Conservation (phyloP, 2,797 vertebrate genomes). For the Hybognathus amarus region DNA sequence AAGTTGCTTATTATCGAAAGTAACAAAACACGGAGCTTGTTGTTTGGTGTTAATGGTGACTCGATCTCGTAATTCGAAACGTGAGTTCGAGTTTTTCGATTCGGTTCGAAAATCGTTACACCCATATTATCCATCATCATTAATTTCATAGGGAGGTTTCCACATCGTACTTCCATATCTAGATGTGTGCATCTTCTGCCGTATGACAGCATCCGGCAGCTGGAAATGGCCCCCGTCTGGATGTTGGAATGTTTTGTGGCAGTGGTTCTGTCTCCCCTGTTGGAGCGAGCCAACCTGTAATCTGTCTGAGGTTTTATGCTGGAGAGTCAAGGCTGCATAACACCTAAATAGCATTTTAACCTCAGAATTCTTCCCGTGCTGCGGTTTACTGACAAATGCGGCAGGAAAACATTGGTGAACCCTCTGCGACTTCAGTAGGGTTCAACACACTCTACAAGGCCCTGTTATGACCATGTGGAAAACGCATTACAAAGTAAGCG, state of each 20-base stretch:
- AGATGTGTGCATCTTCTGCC: conserved; percentile 5
- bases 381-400: conserved; percentile 70
- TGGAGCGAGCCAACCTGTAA: conserved; percentile 59
- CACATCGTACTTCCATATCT: not conserved
- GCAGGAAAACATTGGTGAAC: conserved; percentile 37
- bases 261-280: conserved; percentile 65
- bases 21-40: too few relatives aligned
- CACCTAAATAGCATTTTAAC: conserved; percentile 69
- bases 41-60: too few relatives aligned
- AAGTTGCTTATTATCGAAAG: too few relatives aligned
- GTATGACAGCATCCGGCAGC: conserved; percentile 49
- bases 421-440: conserved; percentile 20
- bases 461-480: conserved; percentile 38
- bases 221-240: conserved; percentile 28
- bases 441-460: conserved; percentile 14
- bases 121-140: too few relatives aligned
- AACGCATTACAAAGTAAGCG: conserved; percentile 37
- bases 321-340: conserved; percentile 61
- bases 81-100: too few relatives aligned
- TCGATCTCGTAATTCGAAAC: too few relatives aligned
- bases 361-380: conserved; percentile 71
- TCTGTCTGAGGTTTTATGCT: conserved; percentile 68
- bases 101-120: too few relatives aligned
- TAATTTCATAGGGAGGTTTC: not conserved
- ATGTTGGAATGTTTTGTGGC: conserved; percentile 55